These are phyloP conservation scores for Coracopsis vasa DNA, from an alignment of 2,113 vertebrate species.

Conservation along the genomic window DNA sequence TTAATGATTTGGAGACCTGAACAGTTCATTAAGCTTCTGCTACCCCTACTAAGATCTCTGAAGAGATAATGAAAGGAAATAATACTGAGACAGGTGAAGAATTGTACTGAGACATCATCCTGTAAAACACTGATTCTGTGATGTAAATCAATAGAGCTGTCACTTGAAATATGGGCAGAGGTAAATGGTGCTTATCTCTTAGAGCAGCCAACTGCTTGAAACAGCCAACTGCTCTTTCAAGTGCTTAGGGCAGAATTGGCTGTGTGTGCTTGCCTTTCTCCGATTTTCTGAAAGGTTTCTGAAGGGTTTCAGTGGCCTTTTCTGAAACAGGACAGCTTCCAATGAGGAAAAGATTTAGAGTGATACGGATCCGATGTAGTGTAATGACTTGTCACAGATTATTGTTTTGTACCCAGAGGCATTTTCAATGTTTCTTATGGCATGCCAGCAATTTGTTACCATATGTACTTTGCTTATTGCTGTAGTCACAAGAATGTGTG, in stretches of 20 bases:
- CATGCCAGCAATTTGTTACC: background rate
- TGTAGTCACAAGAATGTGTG: rapidly evolving
- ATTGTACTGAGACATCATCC: background rate
- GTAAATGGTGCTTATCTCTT: rapidly evolving
- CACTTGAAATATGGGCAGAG: background rate
- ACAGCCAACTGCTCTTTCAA: background rate
- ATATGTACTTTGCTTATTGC: background rate
- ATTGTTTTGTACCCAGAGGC: background rate
- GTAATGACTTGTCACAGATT: background rate
- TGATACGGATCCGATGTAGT: background rate
- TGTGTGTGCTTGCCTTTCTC: background rate
- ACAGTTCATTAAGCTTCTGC: background rate
- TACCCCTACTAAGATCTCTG: background rate
- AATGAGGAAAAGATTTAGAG: background rate
- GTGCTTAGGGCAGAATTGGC: background rate
- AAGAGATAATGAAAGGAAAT: background rate
- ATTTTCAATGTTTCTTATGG: background rate
- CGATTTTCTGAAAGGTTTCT: background rate
- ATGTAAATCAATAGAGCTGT: background rate
- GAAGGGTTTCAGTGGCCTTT: background rate
- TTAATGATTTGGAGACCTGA: background rate
- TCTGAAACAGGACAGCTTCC: background rate
- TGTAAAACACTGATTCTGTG: background rate
- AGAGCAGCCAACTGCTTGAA: background rate
- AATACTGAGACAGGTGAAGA: background rate